Evolutionary conservation across 2,888 invertebrate genomes (phyloP), one percentile per base, ranked within the genome.

Genomic region (Crossocerus cetratus): DNA sequence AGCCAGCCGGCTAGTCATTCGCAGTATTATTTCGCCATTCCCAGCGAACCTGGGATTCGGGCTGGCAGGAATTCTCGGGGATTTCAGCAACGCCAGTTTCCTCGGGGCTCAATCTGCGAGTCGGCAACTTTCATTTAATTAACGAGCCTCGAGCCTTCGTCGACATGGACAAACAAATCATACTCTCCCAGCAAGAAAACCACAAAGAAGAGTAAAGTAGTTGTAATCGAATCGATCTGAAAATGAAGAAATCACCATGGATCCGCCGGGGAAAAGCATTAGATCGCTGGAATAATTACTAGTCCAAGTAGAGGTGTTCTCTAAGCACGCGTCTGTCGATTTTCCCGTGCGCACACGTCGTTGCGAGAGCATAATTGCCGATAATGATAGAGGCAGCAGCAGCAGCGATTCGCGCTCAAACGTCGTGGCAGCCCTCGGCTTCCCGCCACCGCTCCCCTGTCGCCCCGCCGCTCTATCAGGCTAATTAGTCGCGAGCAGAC

Each of bases 121-220:
- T n/a, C n/a, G n/a, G n/a, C 32, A 32, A 11, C 32, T 32, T 74
- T 77, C 79, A 77, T 80, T 80, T 80, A 77, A 77, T 80, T 77
- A 74, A 80, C 66, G 44, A 72, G 72, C 58, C 65, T 60, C 58
- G 32, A 42, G 61, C 54, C 57, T 61, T n/a, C 53, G 49, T 20
- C 45, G 73, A 70, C 72, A 78, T 45, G 69, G 74, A 78, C 77
- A 68, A 60, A 45, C 69, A 61, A 32, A 32, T 32, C n/a, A n/a
- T n/a, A n/a, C n/a, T n/a, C n/a, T n/a, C n/a, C n/a, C n/a, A n/a
- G n/a, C n/a, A n/a, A n/a, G n/a, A n/a, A n/a, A 32, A 32, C 5
- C 1, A 32, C 32, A 32, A 1, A 11, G 32, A 32, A 32, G 11
- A 11, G 5, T 32, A 32, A 32, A 11, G 11, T 11, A 32, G 8